These are phyloP conservation scores for Drosophila lutescens DNA, from an alignment of 2,888 invertebrate genomes.

Conservation along the genomic window DNA sequence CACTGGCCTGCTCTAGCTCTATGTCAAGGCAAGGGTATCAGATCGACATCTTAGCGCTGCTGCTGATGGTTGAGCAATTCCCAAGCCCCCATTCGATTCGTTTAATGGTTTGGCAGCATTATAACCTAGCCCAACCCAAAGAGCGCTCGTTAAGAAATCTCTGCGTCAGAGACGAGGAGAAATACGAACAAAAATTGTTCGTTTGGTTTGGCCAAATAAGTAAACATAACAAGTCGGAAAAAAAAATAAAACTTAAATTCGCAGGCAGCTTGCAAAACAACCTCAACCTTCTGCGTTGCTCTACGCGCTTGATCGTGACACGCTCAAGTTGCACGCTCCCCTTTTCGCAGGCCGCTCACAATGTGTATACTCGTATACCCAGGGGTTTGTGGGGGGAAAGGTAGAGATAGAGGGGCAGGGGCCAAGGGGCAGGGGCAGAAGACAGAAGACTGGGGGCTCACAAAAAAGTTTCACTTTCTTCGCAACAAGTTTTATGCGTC, in stretches of 20 bases:
- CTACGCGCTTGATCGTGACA: constrained; percentile 65
- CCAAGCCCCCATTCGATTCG: constrained; percentile 54
- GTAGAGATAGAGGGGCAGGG: constrained; percentile 5
- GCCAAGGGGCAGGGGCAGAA: neutral
- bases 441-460: constrained; percentile 17
- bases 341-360: constrained; percentile 35
- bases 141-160: constrained; percentile 40
- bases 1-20: constrained; percentile 50
- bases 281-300: constrained; percentile 70
- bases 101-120: constrained; percentile 45
- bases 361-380: constrained; percentile 3
- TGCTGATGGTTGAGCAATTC: constrained; percentile 50
- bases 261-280: constrained; percentile 64
- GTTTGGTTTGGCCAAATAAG: constrained; percentile 23
- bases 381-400: neutral
- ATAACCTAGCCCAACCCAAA: constrained; percentile 74
- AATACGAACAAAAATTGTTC: constrained; percentile 33
- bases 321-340: constrained; percentile 65
- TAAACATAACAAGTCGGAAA: constrained; percentile 37
- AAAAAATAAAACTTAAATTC: constrained; percentile 10
- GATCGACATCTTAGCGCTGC: constrained; percentile 44
- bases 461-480: constrained; percentile 81
- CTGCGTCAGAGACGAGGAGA: constrained; percentile 17
- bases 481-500: constrained; percentile 72
- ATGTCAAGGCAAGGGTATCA: constrained; percentile 63